phyloP scores from a whole-genome alignment of 2,888 invertebrate species.

The Hyalella azteca region DNA sequence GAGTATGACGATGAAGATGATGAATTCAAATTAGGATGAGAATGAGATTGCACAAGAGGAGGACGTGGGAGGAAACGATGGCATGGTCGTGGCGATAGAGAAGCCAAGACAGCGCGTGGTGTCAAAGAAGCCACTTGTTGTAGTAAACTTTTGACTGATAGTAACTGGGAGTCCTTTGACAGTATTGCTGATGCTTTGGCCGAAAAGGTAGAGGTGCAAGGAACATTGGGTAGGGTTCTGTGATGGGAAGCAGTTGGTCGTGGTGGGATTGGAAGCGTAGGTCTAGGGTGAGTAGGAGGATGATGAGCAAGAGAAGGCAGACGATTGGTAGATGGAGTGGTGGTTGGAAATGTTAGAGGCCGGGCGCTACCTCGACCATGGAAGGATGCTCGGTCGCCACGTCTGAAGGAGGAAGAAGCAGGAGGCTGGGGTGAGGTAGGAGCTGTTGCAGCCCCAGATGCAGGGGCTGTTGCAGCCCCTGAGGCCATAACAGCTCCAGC shows the following conservation, averaged over 20 bases:
- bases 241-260: slow-evolving; percentile 23
- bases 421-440: slow-evolving; percentile 42
- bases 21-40: slow-evolving; percentile 41
- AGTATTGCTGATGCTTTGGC: slow-evolving; percentile 36
- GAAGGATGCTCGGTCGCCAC: slow-evolving; percentile 57
- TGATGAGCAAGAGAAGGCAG: slow-evolving; percentile 37
- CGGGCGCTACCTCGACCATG: slow-evolving; percentile 59
- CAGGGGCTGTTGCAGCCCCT: slow-evolving; percentile 25
- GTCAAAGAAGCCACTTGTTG: slow-evolving; percentile 54
- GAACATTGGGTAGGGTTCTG: slow-evolving; percentile 10
- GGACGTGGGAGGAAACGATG: slow-evolving; percentile 51
- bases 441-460: slow-evolving; percentile 47
- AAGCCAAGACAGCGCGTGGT: slow-evolving; percentile 53
- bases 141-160: slow-evolving; percentile 55
- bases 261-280: slow-evolving; percentile 30
- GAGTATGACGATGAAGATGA: slow-evolving; percentile 35
- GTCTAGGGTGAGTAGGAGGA: slow-evolving; percentile 21
- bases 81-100: slow-evolving; percentile 44
- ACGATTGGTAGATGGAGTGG: slow-evolving; percentile 20
- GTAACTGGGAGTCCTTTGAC: slow-evolving; percentile 44
- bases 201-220: slow-evolving; percentile 18
- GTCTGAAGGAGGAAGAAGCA: slow-evolving; percentile 50
- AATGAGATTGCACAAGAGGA: slow-evolving; percentile 33
- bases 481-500: slow-evolving; percentile 53
- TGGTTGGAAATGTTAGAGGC: slow-evolving; percentile 28